Evolutionary conservation across 2,113 vertebrate genomes (phyloP).

Genomic region (Clarias gariepinus): DNA sequence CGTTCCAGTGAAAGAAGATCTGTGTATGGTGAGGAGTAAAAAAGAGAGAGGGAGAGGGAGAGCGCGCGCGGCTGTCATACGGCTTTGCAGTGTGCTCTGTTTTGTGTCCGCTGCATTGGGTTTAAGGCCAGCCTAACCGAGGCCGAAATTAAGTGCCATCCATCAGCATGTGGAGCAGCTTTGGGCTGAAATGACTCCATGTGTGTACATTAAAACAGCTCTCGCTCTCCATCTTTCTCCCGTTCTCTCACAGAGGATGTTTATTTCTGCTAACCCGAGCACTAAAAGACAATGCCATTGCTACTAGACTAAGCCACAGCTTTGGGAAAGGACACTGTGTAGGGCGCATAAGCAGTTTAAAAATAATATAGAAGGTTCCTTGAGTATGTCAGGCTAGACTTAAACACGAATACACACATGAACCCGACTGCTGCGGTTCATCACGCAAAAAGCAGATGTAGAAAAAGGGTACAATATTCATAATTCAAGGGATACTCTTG

Average conservation of each 20-base stretch:
- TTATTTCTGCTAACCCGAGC: constrained; percentile 46
- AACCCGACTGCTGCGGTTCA: constrained; percentile 4
- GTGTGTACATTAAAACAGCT: constrained; percentile 49
- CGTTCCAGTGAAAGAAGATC: constrained; percentile 17
- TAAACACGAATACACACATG: constrained; percentile 8
- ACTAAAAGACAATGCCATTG: constrained; percentile 44
- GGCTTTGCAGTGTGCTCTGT: constrained; percentile 20
- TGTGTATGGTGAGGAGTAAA: neutral
- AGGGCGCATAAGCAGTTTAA: constrained; percentile 4
- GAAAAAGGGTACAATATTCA: neutral
- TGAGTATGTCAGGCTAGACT: constrained; percentile 12
- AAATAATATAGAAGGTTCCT: neutral
- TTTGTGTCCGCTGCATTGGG: constrained; percentile 26
- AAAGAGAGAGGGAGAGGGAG: neutral
- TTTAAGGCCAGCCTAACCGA: constrained; percentile 46
- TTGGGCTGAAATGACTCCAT: constrained; percentile 46
- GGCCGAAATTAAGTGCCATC: constrained; percentile 54
- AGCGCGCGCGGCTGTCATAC: constrained; percentile 16
- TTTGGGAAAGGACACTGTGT: neutral
- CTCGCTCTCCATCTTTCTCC: constrained; percentile 38
- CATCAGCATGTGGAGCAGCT: constrained; percentile 48
- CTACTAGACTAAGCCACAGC: neutral
- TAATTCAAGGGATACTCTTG: neutral
- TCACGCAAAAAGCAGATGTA: neutral
- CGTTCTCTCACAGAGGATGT: constrained; percentile 46